Evolutionary conservation across 2,797 vertebrate genomes (phyloP).

Genomic region (Orestias chungarensis): DNA sequence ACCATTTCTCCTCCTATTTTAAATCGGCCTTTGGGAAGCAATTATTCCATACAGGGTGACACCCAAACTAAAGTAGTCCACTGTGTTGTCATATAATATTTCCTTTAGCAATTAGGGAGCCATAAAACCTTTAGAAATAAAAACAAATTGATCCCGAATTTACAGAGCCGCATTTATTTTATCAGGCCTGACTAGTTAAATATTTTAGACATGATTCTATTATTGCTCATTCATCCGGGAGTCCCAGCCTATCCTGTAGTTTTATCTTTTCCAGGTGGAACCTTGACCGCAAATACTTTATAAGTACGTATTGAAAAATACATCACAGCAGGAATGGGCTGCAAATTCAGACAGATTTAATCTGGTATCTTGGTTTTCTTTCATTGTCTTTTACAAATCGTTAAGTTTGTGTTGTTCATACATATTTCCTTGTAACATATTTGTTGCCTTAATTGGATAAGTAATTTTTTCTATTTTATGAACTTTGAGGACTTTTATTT

Average conservation of each 20-base stretch:
- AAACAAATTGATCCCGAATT: neutral
- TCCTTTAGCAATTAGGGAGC: neutral
- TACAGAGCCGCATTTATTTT: neutral
- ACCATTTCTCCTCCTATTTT: neutral
- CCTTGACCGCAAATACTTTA: conserved; percentile 68
- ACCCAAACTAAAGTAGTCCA: neutral
- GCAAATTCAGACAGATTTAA: no score
- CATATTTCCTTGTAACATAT: no score
- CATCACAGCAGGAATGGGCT: no score
- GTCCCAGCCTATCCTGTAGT: conserved; percentile 45
- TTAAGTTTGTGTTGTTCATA: no score
- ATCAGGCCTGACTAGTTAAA: neutral
- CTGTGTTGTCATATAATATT: neutral
- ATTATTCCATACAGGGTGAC: neutral
- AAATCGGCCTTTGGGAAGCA: neutral
- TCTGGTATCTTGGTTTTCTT: no score
- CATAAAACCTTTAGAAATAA: neutral
- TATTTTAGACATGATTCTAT: no score
- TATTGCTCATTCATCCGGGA: neutral
- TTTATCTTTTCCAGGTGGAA: conserved; percentile 76
- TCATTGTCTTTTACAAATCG: no score
- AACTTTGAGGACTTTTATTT: no score
- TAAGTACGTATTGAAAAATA: no score
- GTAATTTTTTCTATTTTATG: no score
- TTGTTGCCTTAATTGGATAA: no score